Percentiles rank a stretch among this genome's conserved stretches.
Evolutionary conservation across 2,888 invertebrate genomes (phyloP).

Genomic region (Sabellastarte sp.): DNA sequence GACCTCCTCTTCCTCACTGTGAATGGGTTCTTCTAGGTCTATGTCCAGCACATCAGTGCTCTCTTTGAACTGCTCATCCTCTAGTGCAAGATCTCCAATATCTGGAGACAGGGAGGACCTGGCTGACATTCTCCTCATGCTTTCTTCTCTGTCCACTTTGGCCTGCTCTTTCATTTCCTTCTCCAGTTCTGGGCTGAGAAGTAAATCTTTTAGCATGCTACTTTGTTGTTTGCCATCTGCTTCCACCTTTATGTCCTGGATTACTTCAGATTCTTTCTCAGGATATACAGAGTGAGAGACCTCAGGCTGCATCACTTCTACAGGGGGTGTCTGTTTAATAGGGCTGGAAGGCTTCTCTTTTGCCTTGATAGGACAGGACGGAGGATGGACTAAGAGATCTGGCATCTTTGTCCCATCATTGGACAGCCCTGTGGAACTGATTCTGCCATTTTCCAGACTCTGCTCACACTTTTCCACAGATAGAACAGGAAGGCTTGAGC

Average conservation of each 20-base stretch:
- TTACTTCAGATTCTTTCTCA: neutral
- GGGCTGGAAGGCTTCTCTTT: neutral
- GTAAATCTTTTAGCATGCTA: slow-evolving; percentile 14
- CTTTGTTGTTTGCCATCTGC: slow-evolving; percentile 3
- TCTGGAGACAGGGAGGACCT: neutral
- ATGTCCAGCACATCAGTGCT: neutral
- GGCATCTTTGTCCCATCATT: too few relatives aligned
- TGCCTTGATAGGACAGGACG: neutral
- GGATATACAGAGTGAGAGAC: neutral
- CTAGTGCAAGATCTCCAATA: neutral
- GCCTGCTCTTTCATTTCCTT: slow-evolving; percentile 7
- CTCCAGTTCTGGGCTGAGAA: slow-evolving; percentile 7
- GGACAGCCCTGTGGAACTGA: neutral
- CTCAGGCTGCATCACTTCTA: neutral
- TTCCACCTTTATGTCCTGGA: neutral
- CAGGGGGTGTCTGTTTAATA: neutral
- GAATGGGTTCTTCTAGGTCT: neutral
- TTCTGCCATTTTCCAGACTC: neutral
- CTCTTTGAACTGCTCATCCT: neutral
- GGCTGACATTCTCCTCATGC: neutral
- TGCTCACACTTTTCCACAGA: too few relatives aligned
- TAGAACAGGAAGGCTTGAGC: too few relatives aligned
- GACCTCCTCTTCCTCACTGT: neutral
- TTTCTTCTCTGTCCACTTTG: neutral
- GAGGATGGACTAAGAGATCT: too few relatives aligned